Evolutionary conservation across 2,113 vertebrate genomes (phyloP), one percentile per base, ranked within the genome.

Genomic region (Herpetotheres cachinnans): DNA sequence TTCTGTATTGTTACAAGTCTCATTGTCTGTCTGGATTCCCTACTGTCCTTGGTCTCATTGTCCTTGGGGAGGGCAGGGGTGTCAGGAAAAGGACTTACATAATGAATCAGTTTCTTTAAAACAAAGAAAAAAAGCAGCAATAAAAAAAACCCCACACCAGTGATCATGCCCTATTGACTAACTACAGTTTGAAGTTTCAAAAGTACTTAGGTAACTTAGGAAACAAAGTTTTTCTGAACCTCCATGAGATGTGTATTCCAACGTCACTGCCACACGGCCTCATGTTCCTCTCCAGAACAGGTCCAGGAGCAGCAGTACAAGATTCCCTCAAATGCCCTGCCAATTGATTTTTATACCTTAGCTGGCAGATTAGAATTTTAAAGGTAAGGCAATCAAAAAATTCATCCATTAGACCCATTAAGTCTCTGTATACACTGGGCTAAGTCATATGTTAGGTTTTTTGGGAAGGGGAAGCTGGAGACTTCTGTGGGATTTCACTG

Each of bases 221-320:
- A 78, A 82, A n/a, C 8, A n/a, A 61, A 5, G 6, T 17, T 78
- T 76, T 93, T 54, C 44, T 70, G 44, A 70, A 65, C 16, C 8
- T 56, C 19, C 11, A 8, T 44, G 70, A 72, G 74, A 34, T 17
- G 8, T 30, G 24, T 69, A 27, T 58, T 82, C 38, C 19, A 40
- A 10, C 1, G 2, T 38, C 46, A 34, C 30, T 58, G 26, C 21
- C 16, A 40, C 24, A 30, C 7, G 71, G 27, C 13, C 46, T 61
- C 0, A 0, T 11, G 8, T 50, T 88, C 86, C 16, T 40, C 13
- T 69, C 40, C 49, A 76, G 55, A 26, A 26, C 32, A 63, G 13
- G 19, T 56, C 44, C 24, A 85, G 58, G 13, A 87, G 13, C 30
- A 82, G 36, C 16, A 74, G n/a, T 29, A 25, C 20, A 80, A 80